Percentiles rank a stretch among this genome's conserved stretches.
phyloP scores from a whole-genome alignment of 2,797 vertebrate genomes.

The Melanotaenia pygmaea region DNA sequence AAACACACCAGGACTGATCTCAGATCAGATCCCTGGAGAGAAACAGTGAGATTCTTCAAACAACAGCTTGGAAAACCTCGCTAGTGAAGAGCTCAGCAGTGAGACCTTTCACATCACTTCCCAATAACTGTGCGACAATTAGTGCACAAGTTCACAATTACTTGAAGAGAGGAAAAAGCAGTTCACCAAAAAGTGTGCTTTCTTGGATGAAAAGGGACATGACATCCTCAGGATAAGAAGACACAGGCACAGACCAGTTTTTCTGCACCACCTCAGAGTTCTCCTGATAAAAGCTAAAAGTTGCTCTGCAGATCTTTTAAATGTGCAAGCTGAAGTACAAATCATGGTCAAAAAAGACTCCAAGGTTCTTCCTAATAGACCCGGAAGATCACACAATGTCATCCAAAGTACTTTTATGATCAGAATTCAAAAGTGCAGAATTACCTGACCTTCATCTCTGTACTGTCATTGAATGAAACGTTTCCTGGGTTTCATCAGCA shows the following conservation, averaged over 20 bases:
- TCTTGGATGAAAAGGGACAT: too few species aligned
- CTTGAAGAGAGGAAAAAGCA: too few species aligned
- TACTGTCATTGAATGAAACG: too few species aligned
- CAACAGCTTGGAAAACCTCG: neutral
- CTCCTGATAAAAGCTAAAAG: too few species aligned
- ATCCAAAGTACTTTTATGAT: neutral
- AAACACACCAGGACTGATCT: neutral
- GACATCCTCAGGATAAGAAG: too few species aligned
- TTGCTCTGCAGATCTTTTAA: neutral
- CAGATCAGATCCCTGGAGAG: constrained; percentile 11
- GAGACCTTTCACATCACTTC: too few species aligned
- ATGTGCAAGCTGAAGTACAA: neutral
- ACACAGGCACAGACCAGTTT: neutral
- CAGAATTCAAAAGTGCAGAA: too few species aligned
- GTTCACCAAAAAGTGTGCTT: too few species aligned
- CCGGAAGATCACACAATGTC: neutral
- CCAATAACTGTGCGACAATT: neutral
- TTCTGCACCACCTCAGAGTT: neutral
- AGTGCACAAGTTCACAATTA: too few species aligned
- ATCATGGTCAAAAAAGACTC: neutral
- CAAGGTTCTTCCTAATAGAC: neutral
- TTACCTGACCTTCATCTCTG: too few species aligned
- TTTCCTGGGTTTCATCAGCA: too few species aligned
- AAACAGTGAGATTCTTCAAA: too few species aligned
- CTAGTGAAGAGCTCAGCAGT: neutral